These are phyloP conservation scores for Microhierax caerulescens DNA, from an alignment of 2,797 vertebrate genomes.

Conservation along the genomic window DNA sequence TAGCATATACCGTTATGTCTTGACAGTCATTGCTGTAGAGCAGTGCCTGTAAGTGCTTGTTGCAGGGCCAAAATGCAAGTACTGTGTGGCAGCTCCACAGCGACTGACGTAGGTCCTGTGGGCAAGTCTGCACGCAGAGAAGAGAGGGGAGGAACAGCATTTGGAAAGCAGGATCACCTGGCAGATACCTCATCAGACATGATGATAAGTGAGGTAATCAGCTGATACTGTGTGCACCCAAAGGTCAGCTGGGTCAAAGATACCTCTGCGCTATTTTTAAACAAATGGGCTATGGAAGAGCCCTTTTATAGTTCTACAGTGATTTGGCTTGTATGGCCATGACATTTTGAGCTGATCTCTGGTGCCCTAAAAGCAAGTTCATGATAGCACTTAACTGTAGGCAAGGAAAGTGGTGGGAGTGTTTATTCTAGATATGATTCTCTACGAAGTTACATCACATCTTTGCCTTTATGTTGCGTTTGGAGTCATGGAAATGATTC, in stretches of 20 bases:
- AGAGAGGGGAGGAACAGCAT: background rate
- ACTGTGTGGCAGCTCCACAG: accelerated
- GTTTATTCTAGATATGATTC: background rate
- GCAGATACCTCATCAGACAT: background rate
- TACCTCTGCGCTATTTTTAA: background rate
- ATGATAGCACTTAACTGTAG: background rate
- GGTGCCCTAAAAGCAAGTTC: background rate
- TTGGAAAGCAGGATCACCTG: background rate
- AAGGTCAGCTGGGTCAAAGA: background rate
- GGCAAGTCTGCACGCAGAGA: accelerated
- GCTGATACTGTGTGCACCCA: background rate
- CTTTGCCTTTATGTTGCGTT: background rate
- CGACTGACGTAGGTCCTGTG: background rate
- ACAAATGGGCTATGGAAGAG: background rate
- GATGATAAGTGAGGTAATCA: background rate
- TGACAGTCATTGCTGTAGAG: background rate
- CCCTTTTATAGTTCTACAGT: background rate
- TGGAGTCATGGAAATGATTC: background rate
- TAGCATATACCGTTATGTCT: background rate
- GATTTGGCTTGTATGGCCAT: background rate
- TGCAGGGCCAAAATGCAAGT: accelerated
- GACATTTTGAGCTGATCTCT: background rate
- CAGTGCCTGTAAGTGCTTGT: accelerated
- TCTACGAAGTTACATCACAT: background rate
- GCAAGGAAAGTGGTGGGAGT: background rate